These are phyloP conservation scores for Cephus pulcher DNA, from an alignment of 2,888 invertebrate genomes.

Conservation along the genomic window DNA sequence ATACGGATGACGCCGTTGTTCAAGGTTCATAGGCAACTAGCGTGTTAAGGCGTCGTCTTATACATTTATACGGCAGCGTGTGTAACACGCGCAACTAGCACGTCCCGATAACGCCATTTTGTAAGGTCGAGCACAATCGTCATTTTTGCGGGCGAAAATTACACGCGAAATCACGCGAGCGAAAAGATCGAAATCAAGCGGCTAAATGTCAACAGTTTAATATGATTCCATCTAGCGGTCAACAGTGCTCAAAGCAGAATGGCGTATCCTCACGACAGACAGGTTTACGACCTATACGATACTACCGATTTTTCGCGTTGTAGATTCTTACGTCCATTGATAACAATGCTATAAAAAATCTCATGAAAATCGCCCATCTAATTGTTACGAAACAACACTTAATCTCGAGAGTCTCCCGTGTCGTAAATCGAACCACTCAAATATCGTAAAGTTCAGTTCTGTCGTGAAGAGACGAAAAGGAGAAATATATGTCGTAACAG, in stretches of 20 bases:
- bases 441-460: neutral
- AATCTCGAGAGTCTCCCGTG: neutral
- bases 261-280: neutral
- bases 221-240: neutral
- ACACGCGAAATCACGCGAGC: neutral
- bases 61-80: neutral
- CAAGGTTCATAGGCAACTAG: slow-evolving; percentile 23
- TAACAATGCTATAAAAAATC: neutral
- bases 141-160: neutral
- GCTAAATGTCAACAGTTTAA: neutral
- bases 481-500: neutral
- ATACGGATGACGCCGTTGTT: slow-evolving; percentile 22
- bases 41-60: neutral
- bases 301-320: neutral
- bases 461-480: neutral
- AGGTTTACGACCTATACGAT: neutral
- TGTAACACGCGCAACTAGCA: neutral
- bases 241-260: neutral
- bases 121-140: neutral
- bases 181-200: neutral
- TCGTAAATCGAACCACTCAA: neutral
- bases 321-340: neutral
- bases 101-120: neutral
- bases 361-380: neutral
- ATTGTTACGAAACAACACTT: neutral